phyloP scores from a whole-genome alignment of 2,888 invertebrate species.

The Hipparchia sbordonii region DNA sequence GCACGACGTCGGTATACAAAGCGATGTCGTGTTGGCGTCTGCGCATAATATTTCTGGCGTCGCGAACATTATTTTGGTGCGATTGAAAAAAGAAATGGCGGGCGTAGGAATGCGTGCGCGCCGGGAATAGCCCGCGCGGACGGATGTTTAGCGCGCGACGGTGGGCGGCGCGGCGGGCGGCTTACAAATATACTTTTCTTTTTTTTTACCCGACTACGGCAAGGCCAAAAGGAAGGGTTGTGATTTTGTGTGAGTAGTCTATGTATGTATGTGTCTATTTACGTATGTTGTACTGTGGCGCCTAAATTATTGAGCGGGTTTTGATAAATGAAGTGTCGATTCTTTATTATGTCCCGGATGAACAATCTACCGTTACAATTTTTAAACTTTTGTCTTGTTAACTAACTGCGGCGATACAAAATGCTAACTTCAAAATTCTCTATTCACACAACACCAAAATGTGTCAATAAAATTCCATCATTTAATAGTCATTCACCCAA shows the following conservation, averaged over 20 bases:
- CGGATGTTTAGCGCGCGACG: conserved; percentile 68
- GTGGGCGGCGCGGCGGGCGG: conserved; percentile 52
- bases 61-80: conserved; percentile 69
- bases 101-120: conserved; percentile 67
- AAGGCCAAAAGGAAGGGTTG: no score
- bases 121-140: conserved; percentile 68
- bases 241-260: no score
- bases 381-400: no score
- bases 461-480: neutral
- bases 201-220: conserved; percentile 20
- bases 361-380: no score
- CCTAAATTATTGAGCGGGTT: no score
- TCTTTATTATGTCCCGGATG: no score
- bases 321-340: no score
- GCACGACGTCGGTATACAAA: conserved; percentile 16
- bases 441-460: neutral
- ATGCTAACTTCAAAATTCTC: neutral
- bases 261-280: no score
- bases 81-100: conserved; percentile 67
- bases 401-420: neutral
- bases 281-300: no score
- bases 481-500: neutral
- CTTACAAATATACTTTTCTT: conserved; percentile 11
- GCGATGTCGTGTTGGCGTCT: conserved; percentile 45
- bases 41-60: conserved; percentile 64